Base-by-base conservation (phyloP, 2,113 vertebrate species). In the Pachypanchax playfairii region DNA sequence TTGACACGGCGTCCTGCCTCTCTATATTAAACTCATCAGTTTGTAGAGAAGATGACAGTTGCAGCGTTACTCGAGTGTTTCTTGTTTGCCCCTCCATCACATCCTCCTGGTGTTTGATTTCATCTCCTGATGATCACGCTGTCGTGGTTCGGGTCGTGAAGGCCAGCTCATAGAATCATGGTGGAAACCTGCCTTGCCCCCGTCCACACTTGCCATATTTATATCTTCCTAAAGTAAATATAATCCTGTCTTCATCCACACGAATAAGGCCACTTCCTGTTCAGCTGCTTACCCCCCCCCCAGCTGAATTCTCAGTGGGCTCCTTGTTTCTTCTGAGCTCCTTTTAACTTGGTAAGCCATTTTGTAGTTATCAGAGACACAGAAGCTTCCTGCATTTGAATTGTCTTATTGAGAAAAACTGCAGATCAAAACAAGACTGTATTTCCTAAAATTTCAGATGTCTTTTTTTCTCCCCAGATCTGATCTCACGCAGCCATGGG, bases 401-500 rank as follows among this genome's bases (percentile, higher is more conserved):
- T 35, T 8, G 39, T 61, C 6, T 52, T 1, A 18, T 48, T 0
- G 20, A 18, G 36, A 24, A 5, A 20, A 6, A 17, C 3, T 18
- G 10, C 6, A 20, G 20, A 15, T 17, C 14, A 6, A 7, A n/a
- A 6, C 38, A 41, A 18, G 6, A n/a, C 38, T 14, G 13, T 8
- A 20, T 24, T 24, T 20, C 2, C 18, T 3, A 18, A 15, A 17
- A 20, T 57, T 58, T 55, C 31, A 38, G 3, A 28, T 11, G 20
- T 14, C 35, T 10, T 65, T 70, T 18, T 29, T 14, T 6, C 79
- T 51, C 67, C 41, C 29, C 64, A 75, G 75, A 51, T 53, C 71
- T 82, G 75, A 70, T 31, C 69, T 74, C 38, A 33, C 71, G 46
- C 71, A 70, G 75, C 76, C 68, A 95, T 96, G 94, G 94, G 92